phyloP scores from a whole-genome alignment of 2,888 invertebrate species.

The Gibbula magus region DNA sequence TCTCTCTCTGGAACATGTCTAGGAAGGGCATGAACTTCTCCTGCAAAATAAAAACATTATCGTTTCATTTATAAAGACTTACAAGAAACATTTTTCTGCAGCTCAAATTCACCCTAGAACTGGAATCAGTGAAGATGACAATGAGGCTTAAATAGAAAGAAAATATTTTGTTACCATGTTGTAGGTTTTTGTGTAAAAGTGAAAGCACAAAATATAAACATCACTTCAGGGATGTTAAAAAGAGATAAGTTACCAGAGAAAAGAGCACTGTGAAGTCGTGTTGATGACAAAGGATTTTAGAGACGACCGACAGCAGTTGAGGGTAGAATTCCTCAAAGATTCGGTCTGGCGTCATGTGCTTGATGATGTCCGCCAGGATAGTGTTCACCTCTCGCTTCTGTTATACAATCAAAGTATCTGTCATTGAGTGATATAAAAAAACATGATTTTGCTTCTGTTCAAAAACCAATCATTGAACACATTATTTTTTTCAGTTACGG shows the following conservation, averaged over 20 bases:
- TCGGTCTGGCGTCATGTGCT: constrained; percentile 86
- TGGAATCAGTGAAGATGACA: too few species aligned
- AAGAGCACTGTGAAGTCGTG: constrained; percentile 88
- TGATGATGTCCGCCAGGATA: constrained; percentile 89
- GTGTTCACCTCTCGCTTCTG: constrained; percentile 89
- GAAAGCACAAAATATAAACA: too few species aligned
- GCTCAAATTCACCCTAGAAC: too few species aligned
- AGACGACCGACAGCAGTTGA: constrained; percentile 81
- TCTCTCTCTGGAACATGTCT: constrained; percentile 91
- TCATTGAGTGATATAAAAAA: background rate
- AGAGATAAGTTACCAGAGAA: constrained; percentile 81
- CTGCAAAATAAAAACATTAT: constrained; percentile 76
- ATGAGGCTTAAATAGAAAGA: too few species aligned
- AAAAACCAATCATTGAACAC: too few species aligned
- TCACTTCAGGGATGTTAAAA: too few species aligned
- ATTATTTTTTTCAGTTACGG: too few species aligned
- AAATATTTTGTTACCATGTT: too few species aligned
- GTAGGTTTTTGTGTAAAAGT: too few species aligned
- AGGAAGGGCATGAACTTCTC: constrained; percentile 93
- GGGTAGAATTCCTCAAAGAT: constrained; percentile 87
- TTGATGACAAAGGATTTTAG: constrained; percentile 82
- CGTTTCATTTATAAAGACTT: too few species aligned
- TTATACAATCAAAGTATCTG: constrained; percentile 23
- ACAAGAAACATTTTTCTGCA: too few species aligned
- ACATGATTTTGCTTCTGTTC: too few species aligned